Conservation (phyloP, 23 tunicate species). For the Aplidium turbinatum region DNA sequence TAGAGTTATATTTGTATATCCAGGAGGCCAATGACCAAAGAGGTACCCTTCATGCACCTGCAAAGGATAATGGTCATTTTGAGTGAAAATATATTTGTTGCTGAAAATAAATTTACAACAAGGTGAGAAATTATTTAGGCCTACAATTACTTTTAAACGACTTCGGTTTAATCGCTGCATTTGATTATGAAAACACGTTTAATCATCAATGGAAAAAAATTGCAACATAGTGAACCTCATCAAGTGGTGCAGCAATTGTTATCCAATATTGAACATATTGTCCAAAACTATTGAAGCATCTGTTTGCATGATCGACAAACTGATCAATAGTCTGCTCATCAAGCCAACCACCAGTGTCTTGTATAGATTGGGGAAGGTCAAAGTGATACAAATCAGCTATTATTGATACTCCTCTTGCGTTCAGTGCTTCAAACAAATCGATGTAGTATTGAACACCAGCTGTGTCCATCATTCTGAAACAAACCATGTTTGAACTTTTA, state of each 20-base stretch:
- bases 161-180: too few species aligned
- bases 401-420: conserved; percentile 27
- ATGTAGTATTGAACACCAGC: conserved; percentile 27
- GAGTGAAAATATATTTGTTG: neutral
- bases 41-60: conserved; percentile 52
- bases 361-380: conserved; percentile 25
- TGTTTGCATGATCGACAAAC: conserved; percentile 30
- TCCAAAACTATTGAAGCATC: conserved; percentile 24
- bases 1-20: neutral
- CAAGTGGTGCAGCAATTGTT: conserved; percentile 46
- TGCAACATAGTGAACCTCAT: too few species aligned
- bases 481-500: too few species aligned
- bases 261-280: conserved; percentile 43
- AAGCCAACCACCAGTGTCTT: conserved; percentile 45
- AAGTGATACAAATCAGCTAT: conserved; percentile 59
- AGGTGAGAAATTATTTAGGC: too few species aligned
- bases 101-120: neutral
- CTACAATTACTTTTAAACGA: too few species aligned
- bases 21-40: conserved; percentile 58
- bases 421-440: conserved; percentile 32
- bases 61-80: neutral
- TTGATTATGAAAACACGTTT: too few species aligned
- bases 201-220: too few species aligned
- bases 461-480: too few species aligned
- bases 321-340: conserved; percentile 14